Evolutionary conservation across 1,140 invertebrate species (phyloP).

Genomic region (Neuroterus valhalla): DNA sequence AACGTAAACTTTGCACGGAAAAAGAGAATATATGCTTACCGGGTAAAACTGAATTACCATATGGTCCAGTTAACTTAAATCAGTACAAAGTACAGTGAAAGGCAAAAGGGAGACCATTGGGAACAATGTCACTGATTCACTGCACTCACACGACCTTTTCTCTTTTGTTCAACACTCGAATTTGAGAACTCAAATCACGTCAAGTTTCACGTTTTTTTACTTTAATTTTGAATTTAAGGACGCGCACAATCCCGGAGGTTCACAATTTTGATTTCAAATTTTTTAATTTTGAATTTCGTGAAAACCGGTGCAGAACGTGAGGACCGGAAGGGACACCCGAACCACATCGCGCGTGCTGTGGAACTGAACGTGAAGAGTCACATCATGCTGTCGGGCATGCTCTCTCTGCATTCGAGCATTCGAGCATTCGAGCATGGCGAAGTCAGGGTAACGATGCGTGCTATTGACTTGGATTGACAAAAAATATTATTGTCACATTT

Average conservation of each 20-base stretch:
- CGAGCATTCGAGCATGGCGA: constrained; percentile 21
- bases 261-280: neutral
- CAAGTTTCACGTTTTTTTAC: neutral
- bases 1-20: neutral
- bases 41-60: neutral
- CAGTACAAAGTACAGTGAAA: constrained; percentile 11
- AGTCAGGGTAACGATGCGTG: constrained; percentile 34
- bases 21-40: constrained; percentile 15
- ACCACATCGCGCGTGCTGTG: constrained; percentile 59
- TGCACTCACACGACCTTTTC: neutral
- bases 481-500: too few relatives aligned
- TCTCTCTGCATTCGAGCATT: constrained; percentile 41
- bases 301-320: neutral
- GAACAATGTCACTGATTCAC: constrained; percentile 26
- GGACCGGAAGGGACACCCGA: constrained; percentile 47
- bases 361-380: constrained; percentile 55
- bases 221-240: neutral
- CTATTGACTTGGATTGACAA: too few relatives aligned
- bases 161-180: neutral
- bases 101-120: constrained; percentile 19
- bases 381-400: constrained; percentile 47
- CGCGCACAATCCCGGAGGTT: too few relatives aligned
- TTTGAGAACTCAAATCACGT: neutral
- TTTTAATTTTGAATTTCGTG: neutral
- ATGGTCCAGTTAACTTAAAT: constrained; percentile 11